Evolutionary conservation across 1,140 invertebrate species (phyloP), one percentile per base, ranked within the genome.

Genomic region (Achroia grisella): DNA sequence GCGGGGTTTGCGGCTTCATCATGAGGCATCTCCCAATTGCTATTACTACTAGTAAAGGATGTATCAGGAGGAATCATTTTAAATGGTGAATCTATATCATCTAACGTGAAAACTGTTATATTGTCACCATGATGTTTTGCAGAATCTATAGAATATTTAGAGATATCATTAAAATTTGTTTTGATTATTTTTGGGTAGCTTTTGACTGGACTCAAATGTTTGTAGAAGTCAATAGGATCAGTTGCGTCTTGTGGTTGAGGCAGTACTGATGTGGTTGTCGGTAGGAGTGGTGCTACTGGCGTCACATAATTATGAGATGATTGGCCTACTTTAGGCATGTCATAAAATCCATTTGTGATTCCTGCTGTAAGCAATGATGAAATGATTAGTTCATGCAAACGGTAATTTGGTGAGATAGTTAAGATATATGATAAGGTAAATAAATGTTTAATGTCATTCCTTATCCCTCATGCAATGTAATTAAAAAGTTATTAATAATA

Each of bases 351-450:
- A 54, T 54, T 57, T 46, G 49, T 57, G 27, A 65, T 56, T 65
- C 52, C 69, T 58, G 71, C 74, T 80, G 76, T 47, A 80, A 83
- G 69, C 52, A 78, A 72, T 70, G 73, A 77, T 34, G 48, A 37
- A 37, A 37, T 23, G 10, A 37, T 37, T 13, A 37, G 13, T 37
- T 17, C 35, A 37, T 37, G 35, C 35, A 10, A 14, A 35, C 17
- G 13, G 10, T 37, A 14, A 37, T n/a, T n/a, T n/a, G n/a, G n/a
- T n/a, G n/a, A n/a, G n/a, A n/a, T n/a, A n/a, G n/a, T n/a, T n/a
- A n/a, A n/a, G n/a, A n/a, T n/a, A n/a, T 33, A 33, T 33, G 32
- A 33, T 33, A 12, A 33, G 10, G 1, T 33, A 2, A 33, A 12
- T 33, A 4, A 29, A 5, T 33, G 30, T n/a, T 33, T 11, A 33